Conservation (phyloP, 1,140 invertebrate genomes). For the Calliopsis andreniformis region DNA sequence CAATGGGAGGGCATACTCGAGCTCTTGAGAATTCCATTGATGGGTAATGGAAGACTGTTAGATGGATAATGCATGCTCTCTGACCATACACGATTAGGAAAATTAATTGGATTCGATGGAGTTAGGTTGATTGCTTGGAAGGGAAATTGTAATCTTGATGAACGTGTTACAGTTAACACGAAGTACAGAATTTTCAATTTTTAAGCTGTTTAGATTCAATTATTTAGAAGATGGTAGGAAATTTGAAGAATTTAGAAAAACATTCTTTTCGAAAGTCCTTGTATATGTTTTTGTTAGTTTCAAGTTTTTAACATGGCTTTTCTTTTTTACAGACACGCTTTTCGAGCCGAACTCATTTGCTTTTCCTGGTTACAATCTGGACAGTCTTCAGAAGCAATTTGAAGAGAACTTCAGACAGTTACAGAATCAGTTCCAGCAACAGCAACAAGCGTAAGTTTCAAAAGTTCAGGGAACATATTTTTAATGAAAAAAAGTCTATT, state of each 20-base stretch:
- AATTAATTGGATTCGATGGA: neutral
- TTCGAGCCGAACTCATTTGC: neutral
- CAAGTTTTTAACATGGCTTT: no score
- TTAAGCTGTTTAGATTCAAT: no score
- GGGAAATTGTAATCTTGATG: neutral
- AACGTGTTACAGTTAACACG: no score
- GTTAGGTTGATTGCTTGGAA: neutral
- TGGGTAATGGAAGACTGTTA: neutral
- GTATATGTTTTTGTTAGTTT: no score
- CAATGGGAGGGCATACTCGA: neutral
- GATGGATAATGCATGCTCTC: neutral
- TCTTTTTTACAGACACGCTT: slow-evolving; percentile 1
- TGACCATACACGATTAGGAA: neutral
- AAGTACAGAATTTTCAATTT: no score
- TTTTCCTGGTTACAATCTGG: neutral
- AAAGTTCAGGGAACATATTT: neutral
- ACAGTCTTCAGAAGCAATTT: slow-evolving; percentile 49
- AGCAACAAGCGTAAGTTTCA: slow-evolving; percentile 69
- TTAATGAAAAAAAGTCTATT: neutral
- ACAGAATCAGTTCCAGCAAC: slow-evolving; percentile 59
- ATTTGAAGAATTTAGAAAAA: no score
- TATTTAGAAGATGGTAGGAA: no score
- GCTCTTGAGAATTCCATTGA: neutral
- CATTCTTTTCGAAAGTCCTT: neutral
- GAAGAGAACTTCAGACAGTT: slow-evolving; percentile 62